A percentile compares a stretch with the other conserved stretches of the same genome.
Evolutionary conservation across 1,140 invertebrate genomes (phyloP).

Genomic region (Harlomillsia oculata): DNA sequence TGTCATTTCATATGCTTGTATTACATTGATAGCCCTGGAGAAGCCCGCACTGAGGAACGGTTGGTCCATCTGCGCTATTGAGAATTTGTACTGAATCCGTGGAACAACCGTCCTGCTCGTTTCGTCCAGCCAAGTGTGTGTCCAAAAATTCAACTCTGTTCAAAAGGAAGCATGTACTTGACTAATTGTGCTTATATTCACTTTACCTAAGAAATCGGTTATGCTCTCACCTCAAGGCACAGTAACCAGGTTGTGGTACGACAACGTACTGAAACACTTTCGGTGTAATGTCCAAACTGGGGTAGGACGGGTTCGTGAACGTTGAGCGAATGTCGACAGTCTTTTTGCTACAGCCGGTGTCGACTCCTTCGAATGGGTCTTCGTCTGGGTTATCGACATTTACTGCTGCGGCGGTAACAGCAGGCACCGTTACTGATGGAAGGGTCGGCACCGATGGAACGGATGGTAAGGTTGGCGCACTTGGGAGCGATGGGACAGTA

Average conservation of each 20-base stretch:
- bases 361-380: neutral
- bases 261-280: constrained; percentile 18
- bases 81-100: constrained; percentile 40
- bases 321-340: neutral
- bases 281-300: constrained; percentile 10
- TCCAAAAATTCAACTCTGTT: constrained; percentile 37
- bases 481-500: neutral
- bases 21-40: constrained; percentile 40
- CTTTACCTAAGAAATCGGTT: neutral
- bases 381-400: neutral
- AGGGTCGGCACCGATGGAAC: neutral
- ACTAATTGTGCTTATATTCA: neutral
- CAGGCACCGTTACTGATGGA: neutral
- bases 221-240: constrained; percentile 21
- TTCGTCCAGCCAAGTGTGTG: constrained; percentile 37
- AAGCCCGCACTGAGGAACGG: constrained; percentile 39
- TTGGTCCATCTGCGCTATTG: constrained; percentile 40
- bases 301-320: constrained; percentile 25
- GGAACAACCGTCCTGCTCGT: constrained; percentile 39
- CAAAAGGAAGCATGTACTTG: neutral
- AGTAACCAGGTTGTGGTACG: constrained; percentile 8
- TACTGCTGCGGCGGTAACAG: neutral
- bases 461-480: neutral
- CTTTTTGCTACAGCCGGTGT: neutral
- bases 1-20: neutral